phyloP scores from a whole-genome alignment of 2,797 vertebrate genomes.

The Setipinna tenuifilis region DNA sequence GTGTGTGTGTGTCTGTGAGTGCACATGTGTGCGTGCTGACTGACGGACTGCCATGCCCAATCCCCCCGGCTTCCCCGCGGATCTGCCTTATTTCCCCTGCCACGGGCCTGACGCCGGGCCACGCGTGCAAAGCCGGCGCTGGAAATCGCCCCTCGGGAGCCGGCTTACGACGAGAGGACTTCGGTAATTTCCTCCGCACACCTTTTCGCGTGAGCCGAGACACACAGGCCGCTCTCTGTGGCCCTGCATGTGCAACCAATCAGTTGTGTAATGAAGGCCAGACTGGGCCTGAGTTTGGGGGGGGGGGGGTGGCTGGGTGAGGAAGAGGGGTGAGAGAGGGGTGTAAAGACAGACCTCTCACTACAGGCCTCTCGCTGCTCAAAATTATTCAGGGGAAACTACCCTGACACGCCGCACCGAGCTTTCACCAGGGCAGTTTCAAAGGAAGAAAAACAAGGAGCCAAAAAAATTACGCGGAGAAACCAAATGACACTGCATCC shows the following conservation, averaged over 20 bases:
- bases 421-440: conserved; percentile 60
- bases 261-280: conserved; percentile 82
- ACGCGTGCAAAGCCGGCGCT: conserved; percentile 76
- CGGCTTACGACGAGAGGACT: conserved; percentile 71
- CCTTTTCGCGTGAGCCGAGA: conserved; percentile 79
- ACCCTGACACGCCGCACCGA: conserved; percentile 68
- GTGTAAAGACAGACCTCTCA: conserved; percentile 47
- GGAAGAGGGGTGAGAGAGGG: conserved; percentile 36
- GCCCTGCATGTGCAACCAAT: conserved; percentile 83
- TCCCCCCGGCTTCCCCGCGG: conserved; percentile 52
- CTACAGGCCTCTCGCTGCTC: conserved; percentile 66
- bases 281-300: conserved; percentile 52
- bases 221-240: conserved; percentile 63
- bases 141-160: conserved; percentile 75
- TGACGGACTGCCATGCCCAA: conserved; percentile 57
- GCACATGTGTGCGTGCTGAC: conserved; percentile 15
- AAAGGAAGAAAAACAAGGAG: conserved; percentile 69
- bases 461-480: conserved; percentile 40
- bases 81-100: conserved; percentile 67
- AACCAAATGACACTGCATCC: conserved; percentile 75
- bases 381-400: conserved; percentile 73
- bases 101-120: conserved; percentile 74
- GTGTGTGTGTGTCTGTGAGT: not conserved
- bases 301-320: not conserved
- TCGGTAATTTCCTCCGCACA: conserved; percentile 83